Evolutionary conservation across 1,140 invertebrate genomes (phyloP), one percentile per base, ranked within the genome.

Genomic region (Microplitis demolitor): DNA sequence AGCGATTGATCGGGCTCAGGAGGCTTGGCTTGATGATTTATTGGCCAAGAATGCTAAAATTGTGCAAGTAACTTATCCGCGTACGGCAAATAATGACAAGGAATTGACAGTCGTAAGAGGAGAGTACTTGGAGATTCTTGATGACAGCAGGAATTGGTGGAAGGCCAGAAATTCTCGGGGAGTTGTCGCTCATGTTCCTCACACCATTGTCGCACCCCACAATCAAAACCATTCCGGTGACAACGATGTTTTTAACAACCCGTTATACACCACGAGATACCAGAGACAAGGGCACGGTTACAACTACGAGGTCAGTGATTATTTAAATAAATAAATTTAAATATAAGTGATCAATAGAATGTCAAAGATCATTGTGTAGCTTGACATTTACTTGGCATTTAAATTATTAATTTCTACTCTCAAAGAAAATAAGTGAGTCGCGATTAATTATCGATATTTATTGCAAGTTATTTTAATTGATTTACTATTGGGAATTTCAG

Each of bases 131-230:
- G 96, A 99, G 91, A 91, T 98, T 53, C 87, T 99, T 62, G 97
- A 99, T 83, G 96, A 98, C 85, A 94, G 92, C 51, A 91, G 97
- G 76, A 99, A 99, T 85, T 99, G 98, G 98, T 99, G 98, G 98
- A 97, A 98, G 87, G 95, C 97, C 73, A 90, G 96, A 71, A 99
- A 99, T 85, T 90, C 91, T 35, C 90, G 93, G 73, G 95, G 95
- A 4, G 92, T 96, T 82, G 89, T 95, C 6, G 97, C 96, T 45
- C 97, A 98, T 86, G 97, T 99, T 60, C 98, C 98, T 0, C 96
- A 99, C 87, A 99, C 98, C 24, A 99, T 99, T 83, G 95, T 99
- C 45, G 93, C 95, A 13, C 90, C 93, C 5, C 90, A 90, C 69
- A 88, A 88, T 76, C 86, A 87, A 6, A 74, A 87, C 56, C 80